Percentiles rank a stretch among this genome's conserved stretches.
These are phyloP conservation scores for Erpetoichthys calabaricus DNA, from an alignment of 2,797 vertebrate species.

Conservation along the genomic window DNA sequence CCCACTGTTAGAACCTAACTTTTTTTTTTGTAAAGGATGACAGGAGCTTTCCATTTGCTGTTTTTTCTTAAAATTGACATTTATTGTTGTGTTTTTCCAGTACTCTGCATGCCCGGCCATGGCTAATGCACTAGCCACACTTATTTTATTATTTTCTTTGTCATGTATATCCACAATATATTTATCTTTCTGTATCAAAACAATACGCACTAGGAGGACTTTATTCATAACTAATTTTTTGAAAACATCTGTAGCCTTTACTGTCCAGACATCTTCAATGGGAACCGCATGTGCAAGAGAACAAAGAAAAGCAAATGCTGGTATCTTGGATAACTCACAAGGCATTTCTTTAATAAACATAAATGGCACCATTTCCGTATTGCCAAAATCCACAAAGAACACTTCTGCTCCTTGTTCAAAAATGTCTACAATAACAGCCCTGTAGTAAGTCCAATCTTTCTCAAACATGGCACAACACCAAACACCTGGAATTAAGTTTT, in stretches of 20 bases:
- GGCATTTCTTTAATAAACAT: constrained; percentile 66
- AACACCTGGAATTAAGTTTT: constrained; percentile 53
- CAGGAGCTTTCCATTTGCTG: too few species aligned
- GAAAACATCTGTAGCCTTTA: constrained; percentile 50
- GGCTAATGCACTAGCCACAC: constrained; percentile 46
- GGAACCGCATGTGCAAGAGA: constrained; percentile 54
- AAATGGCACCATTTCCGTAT: constrained; percentile 63
- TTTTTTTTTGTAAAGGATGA: too few species aligned
- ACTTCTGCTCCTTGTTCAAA: constrained; percentile 47
- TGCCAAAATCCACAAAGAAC: constrained; percentile 81
- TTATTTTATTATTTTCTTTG: constrained; percentile 27
- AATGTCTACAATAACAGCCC: constrained; percentile 55
- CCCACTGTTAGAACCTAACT: too few species aligned
- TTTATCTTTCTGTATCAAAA: constrained; percentile 42
- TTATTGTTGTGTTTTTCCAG: constrained; percentile 30
- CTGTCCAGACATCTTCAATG: constrained; percentile 58
- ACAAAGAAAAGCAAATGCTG: constrained; percentile 68
- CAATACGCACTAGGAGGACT: constrained; percentile 45
- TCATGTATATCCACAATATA: constrained; percentile 50
- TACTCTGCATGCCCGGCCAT: constrained; percentile 49
- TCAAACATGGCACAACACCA: constrained; percentile 75
- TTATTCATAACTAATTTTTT: constrained; percentile 49
- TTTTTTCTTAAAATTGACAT: not conserved
- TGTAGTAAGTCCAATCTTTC: constrained; percentile 66
- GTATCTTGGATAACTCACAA: constrained; percentile 44